Evolutionary conservation across 2,888 invertebrate genomes (phyloP).

Genomic region (Chymomyza fuscimana): DNA sequence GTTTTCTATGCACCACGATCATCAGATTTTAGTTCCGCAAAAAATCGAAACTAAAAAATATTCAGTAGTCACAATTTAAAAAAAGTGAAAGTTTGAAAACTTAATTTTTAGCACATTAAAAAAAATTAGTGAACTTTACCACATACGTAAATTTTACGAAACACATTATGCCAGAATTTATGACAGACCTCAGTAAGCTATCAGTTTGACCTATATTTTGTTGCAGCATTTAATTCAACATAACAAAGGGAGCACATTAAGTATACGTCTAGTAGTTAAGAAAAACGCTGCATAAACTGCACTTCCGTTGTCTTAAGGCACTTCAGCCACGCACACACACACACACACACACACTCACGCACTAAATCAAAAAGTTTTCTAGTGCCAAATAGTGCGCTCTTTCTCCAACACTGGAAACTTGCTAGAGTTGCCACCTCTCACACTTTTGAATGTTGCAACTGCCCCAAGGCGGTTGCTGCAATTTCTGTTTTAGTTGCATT

Average conservation of each 20-base stretch:
- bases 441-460: not conserved
- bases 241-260: not conserved
- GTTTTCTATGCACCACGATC: no score
- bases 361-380: slow-evolving; percentile 63
- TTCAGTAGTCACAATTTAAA: no score
- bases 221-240: not conserved
- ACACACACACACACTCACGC: not conserved
- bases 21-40: no score
- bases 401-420: not conserved
- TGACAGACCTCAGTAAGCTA: not conserved
- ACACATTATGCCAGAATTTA: not conserved
- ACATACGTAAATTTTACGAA: not conserved
- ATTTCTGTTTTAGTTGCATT: slow-evolving; percentile 21
- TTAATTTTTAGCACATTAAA: no score
- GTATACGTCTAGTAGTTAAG: not conserved
- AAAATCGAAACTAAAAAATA: no score
- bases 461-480: slow-evolving; percentile 31
- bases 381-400: slow-evolving; percentile 56
- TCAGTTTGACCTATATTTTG: not conserved
- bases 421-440: not conserved
- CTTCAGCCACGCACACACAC: not conserved
- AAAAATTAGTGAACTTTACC: no score
- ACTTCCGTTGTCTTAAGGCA: slow-evolving; percentile 61
- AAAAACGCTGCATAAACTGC: slow-evolving; percentile 51
- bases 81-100: no score